A percentile compares a stretch with the other conserved stretches of the same genome.
These are phyloP conservation scores for Lycaena phlaeas DNA, from an alignment of 2,888 invertebrate genomes.

Conservation along the genomic window DNA sequence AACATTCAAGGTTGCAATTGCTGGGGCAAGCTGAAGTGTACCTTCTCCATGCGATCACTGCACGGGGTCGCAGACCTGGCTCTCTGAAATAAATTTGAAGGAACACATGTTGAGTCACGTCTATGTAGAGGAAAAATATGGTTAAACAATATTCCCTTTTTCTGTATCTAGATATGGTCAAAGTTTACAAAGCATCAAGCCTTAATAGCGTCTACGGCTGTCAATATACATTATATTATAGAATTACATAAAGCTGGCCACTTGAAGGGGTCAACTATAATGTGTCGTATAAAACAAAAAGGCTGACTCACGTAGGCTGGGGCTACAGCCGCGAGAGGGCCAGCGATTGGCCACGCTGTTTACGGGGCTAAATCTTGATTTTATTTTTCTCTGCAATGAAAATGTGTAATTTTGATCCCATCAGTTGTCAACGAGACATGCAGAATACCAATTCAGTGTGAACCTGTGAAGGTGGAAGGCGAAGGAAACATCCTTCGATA, in stretches of 20 bases:
- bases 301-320: conserved; percentile 1
- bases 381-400: conserved; percentile 10
- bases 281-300: background rate
- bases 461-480: too few relatives aligned
- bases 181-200: too few relatives aligned
- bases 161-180: too few relatives aligned
- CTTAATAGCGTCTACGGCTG: too few relatives aligned
- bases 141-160: too few relatives aligned
- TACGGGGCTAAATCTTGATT: conserved; percentile 10
- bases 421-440: background rate
- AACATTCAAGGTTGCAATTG: conserved; percentile 22
- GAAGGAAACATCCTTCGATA: too few relatives aligned
- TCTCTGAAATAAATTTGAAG: conserved; percentile 27
- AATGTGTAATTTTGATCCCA: background rate
- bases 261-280: too few relatives aligned
- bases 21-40: conserved; percentile 19
- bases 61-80: conserved; percentile 31
- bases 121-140: too few relatives aligned
- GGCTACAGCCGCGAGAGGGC: background rate
- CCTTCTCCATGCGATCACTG: conserved; percentile 18
- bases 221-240: too few relatives aligned
- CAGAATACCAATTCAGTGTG: too few relatives aligned
- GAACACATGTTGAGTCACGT: too few relatives aligned
- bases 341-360: conserved; percentile 6
- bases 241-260: too few relatives aligned